These are phyloP conservation scores for Ennomos quercinarius DNA, from an alignment of 2,888 invertebrate species.

Conservation along the genomic window DNA sequence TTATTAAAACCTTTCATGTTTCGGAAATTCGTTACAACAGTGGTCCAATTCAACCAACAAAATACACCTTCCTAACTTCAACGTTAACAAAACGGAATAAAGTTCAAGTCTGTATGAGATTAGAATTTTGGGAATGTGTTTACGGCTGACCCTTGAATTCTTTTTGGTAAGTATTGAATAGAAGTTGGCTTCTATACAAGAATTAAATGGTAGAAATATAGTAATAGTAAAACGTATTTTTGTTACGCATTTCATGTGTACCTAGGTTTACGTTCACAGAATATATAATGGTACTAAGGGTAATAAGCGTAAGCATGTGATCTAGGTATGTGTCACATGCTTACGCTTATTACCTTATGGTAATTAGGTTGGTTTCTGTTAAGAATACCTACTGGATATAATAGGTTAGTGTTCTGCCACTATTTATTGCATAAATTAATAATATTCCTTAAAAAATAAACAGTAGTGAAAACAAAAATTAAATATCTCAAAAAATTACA, in stretches of 20 bases:
- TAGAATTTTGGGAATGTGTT: constrained; percentile 8
- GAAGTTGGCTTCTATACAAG: constrained; percentile 8
- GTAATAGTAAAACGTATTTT: background rate
- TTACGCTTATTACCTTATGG: too few relatives aligned
- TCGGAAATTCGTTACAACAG: constrained; percentile 41
- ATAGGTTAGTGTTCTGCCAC: too few relatives aligned
- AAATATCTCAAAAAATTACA: too few relatives aligned
- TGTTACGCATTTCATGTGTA: background rate
- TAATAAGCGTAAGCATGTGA: background rate
- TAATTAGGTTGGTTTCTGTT: too few relatives aligned
- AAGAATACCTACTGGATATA: too few relatives aligned
- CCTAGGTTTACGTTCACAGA: too few relatives aligned
- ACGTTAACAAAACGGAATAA: background rate
- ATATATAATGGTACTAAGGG: too few relatives aligned
- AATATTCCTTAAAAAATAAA: too few relatives aligned
- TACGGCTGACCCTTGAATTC: constrained; percentile 4
- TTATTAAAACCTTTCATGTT: background rate
- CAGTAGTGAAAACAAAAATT: too few relatives aligned
- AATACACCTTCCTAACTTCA: background rate
- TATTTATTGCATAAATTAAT: too few relatives aligned
- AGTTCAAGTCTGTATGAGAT: constrained; percentile 3
- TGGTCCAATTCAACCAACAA: constrained; percentile 1
- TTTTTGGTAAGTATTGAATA: constrained; percentile 14
- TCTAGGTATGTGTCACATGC: background rate
- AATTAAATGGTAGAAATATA: constrained; percentile 5